Evolutionary conservation across 2,888 invertebrate species (phyloP), one percentile per base, ranked within the genome.

Genomic region (Melanotus villosus): DNA sequence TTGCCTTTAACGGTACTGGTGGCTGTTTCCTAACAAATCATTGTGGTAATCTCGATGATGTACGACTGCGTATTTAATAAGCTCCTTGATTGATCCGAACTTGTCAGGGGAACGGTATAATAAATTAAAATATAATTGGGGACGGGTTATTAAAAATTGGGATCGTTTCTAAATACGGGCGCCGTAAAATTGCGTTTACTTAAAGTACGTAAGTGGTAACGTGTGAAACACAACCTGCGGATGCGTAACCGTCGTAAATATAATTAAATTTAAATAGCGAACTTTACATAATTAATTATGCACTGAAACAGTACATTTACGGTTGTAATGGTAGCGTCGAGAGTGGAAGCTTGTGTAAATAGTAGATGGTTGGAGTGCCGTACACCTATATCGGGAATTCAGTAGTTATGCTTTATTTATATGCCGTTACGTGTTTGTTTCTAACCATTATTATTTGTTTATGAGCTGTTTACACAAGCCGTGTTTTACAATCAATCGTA

Each of bases 371-470:
- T 47, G 19, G 32, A 52, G 52, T 52, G 32, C 32, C 32, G 52
- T 47, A 47, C 47, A 32, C 52, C 52, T 70, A 67, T 65, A 68
- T 65, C 70, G 59, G 67, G 68, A 65, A 67, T 70, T 72, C 70
- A 72, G 70, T 72, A 67, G 70, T 72, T 70, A 68, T 62, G 70
- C 60, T 72, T 67, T 68, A 72, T 72, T 72, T 72, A 69, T 69
- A 66, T 34, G 65, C 68, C 65, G 66, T 68, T 65, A 72, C 72
- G 69, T 68, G 69, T 70, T 68, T 72, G 66, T 70, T 68, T 65
- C 67, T 62, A 68, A 66, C 65, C 65, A 70, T 70, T 73, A 70
- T 71, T 73, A 66, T 73, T 73, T 73, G 70, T 68, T 73, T 73
- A 73, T 68, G 64, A 68, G 63, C 60, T 73, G 70, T 65, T 71